These are phyloP conservation scores for Rhyacichthys aspro DNA, from an alignment of 2,797 vertebrate species.

Conservation along the genomic window DNA sequence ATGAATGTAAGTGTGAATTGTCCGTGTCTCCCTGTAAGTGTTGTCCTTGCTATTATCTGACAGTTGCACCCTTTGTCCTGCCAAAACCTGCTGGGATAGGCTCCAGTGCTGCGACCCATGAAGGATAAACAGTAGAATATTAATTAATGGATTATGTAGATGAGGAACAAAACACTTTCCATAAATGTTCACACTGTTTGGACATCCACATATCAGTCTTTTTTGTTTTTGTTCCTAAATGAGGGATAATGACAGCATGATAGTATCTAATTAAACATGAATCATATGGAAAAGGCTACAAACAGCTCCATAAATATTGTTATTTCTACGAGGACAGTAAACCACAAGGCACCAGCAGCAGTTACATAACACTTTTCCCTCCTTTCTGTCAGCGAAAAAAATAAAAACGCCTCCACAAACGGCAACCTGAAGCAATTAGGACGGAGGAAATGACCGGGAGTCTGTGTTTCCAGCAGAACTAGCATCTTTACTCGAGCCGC, in stretches of 20 bases:
- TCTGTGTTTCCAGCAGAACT: conserved; percentile 60
- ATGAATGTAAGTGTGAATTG: too few species aligned
- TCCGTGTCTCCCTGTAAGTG: too few species aligned
- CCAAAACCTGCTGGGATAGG: too few species aligned
- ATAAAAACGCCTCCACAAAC: conserved; percentile 39
- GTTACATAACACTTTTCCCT: conserved; percentile 75
- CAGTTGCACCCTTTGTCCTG: too few species aligned
- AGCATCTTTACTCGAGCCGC: conserved; percentile 42
- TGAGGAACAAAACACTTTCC: too few species aligned
- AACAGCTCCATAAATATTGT: conserved; percentile 48
- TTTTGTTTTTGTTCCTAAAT: conserved; percentile 5
- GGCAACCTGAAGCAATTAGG: conserved; percentile 64
- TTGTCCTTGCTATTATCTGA: too few species aligned
- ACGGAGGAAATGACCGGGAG: conserved; percentile 66
- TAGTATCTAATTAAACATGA: conserved; percentile 59
- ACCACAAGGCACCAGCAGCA: conserved; percentile 51
- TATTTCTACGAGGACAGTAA: conserved; percentile 39
- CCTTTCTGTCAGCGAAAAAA: conserved; percentile 43
- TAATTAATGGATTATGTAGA: too few species aligned
- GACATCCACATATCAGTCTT: too few species aligned
- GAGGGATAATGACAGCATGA: conserved; percentile 13
- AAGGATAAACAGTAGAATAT: too few species aligned
- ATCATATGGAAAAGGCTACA: conserved; percentile 52
- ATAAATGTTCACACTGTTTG: too few species aligned
- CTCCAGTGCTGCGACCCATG: too few species aligned